phyloP scores from a whole-genome alignment of 2,888 invertebrate genomes.

The Drosophila maculinotata region DNA sequence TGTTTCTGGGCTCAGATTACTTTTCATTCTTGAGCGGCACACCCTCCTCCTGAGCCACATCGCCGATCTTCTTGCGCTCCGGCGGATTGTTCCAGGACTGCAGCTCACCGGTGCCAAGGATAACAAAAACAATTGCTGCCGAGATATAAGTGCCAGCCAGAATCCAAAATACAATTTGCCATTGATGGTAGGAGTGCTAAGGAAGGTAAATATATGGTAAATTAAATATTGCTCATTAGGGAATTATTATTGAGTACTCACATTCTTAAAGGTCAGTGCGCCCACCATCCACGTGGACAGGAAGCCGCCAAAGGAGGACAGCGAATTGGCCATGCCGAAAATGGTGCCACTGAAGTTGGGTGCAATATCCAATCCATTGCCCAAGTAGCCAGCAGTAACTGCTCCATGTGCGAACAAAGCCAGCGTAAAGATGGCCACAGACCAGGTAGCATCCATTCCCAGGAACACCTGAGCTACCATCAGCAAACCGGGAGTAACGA shows the following conservation, averaged over 20 bases:
- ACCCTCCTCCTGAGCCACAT: constrained; percentile 83
- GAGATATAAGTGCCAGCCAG: constrained; percentile 89
- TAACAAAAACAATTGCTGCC: constrained; percentile 87
- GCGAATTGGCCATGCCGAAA: constrained; percentile 94
- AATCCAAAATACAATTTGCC: constrained; percentile 94
- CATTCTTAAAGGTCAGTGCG: constrained; percentile 89
- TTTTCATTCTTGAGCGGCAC: constrained; percentile 84
- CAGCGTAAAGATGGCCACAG: constrained; percentile 91
- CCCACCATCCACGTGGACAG: constrained; percentile 93
- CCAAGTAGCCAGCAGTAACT: constrained; percentile 93
- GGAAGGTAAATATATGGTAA: constrained; percentile 33
- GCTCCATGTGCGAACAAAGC: constrained; percentile 94
- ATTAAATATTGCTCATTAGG: neutral
- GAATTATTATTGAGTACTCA: constrained; percentile 84
- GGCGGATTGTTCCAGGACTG: constrained; percentile 87
- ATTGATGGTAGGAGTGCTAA: constrained; percentile 90
- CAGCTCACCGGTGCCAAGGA: constrained; percentile 88
- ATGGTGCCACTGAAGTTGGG: constrained; percentile 95
- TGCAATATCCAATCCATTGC: constrained; percentile 94
- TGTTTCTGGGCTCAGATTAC: constrained; percentile 26
- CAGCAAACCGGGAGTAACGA: constrained; percentile 88
- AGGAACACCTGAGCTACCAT: constrained; percentile 91
- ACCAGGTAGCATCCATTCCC: constrained; percentile 89
- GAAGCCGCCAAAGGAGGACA: constrained; percentile 93
- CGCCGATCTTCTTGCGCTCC: constrained; percentile 73